Conservation (phyloP, 2,888 invertebrate species). For the Ormyrus labotus region DNA sequence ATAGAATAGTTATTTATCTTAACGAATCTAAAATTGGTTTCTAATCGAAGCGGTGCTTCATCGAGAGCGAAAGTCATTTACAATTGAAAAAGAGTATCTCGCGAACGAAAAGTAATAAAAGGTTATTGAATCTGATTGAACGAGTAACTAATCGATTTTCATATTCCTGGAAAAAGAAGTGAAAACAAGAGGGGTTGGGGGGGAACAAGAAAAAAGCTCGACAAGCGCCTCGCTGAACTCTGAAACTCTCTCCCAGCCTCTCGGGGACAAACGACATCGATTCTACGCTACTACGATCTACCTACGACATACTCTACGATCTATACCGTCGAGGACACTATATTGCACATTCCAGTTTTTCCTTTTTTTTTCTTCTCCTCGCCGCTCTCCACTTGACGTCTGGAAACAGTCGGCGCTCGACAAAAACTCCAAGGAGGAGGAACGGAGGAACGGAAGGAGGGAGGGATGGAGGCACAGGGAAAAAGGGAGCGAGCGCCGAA, state of each 20-base stretch:
- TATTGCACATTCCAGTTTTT: constrained; percentile 52
- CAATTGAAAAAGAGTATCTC: neutral
- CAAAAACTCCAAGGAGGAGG: neutral
- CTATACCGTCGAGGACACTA: constrained; percentile 59
- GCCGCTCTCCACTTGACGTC: constrained; percentile 6
- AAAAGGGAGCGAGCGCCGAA: constrained; percentile 9
- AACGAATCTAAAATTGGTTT: no score
- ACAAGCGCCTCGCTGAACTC: constrained; percentile 28
- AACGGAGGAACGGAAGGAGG: neutral
- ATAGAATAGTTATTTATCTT: no score
- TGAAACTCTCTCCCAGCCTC: constrained; percentile 19
- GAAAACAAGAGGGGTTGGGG: neutral
- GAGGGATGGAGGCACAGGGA: no score
- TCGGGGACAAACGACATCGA: constrained; percentile 58
- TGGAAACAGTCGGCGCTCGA: constrained; percentile 15
- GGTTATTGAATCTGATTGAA: no score
- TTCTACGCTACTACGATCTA: constrained; percentile 61
- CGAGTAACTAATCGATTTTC: neutral
- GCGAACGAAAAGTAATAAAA: no score
- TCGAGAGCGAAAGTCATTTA: neutral
- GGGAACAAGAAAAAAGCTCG: neutral
- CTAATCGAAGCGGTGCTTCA: no score
- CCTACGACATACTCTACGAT: constrained; percentile 58
- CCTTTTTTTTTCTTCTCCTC: neutral
- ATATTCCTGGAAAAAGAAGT: neutral